Conservation (phyloP, 2,888 invertebrate species). For the Ephialtes manifestator region DNA sequence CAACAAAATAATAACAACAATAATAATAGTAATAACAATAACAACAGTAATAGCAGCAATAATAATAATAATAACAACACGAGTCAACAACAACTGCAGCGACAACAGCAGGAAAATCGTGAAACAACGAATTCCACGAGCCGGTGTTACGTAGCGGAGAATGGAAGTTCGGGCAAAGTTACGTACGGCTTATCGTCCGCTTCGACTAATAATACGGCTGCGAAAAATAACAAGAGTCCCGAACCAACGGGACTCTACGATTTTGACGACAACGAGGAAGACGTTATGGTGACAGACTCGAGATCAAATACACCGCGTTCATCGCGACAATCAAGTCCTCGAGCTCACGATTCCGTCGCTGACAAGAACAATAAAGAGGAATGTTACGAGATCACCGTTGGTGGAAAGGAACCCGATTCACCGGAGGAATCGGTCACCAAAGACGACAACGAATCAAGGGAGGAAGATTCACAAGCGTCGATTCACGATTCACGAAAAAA, state of each 20-base stretch:
- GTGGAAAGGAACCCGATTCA: constrained; percentile 70
- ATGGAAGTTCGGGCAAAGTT: constrained; percentile 62
- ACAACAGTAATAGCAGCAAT: constrained; percentile 61
- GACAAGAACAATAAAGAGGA: constrained; percentile 72
- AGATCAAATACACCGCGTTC: constrained; percentile 80
- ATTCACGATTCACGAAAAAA: constrained; percentile 51
- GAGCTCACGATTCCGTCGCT: constrained; percentile 36
- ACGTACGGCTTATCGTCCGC: constrained; percentile 47
- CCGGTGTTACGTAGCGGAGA: constrained; percentile 65
- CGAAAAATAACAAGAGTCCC: constrained; percentile 65
- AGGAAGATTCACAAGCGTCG: constrained; percentile 54
- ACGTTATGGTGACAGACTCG: constrained; percentile 79
- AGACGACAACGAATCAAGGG: constrained; percentile 62
- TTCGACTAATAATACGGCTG: background rate
- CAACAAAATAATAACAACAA: constrained; percentile 37
- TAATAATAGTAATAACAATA: constrained; percentile 10
- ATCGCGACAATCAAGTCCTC: constrained; percentile 80
- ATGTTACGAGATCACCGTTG: constrained; percentile 79
- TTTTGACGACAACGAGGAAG: constrained; percentile 79
- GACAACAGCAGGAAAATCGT: constrained; percentile 7
- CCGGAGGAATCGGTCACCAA: constrained; percentile 70
- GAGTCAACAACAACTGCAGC: constrained; percentile 50
- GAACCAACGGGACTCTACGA: constrained; percentile 75
- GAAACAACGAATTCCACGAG: constrained; percentile 26
- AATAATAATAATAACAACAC: constrained; percentile 41